Evolutionary conservation across 2,113 vertebrate species (phyloP).

Genomic region (Pelusios castaneus): DNA sequence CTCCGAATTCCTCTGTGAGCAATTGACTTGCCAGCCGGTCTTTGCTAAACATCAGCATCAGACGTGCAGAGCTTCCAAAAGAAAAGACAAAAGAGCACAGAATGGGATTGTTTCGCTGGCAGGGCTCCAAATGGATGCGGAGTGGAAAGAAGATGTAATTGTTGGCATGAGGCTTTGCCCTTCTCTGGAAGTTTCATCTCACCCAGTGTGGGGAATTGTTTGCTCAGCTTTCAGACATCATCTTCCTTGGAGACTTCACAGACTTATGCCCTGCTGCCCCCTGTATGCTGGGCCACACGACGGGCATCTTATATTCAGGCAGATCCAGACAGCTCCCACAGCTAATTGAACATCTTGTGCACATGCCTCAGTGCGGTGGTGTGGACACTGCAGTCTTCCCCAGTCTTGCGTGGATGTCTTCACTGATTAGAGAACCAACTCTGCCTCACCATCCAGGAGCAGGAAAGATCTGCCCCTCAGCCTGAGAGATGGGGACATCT

Average conservation of each 20-base stretch:
- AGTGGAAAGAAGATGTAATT: neutral
- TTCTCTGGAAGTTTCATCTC: neutral
- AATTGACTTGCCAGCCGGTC: no score
- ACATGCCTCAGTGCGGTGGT: no score
- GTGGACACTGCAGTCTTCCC: no score
- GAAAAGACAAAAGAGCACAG: neutral
- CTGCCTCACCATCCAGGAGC: no score
- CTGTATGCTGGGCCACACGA: neutral
- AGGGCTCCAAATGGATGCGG: neutral
- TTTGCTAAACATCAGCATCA: no score
- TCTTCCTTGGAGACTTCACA: neutral
- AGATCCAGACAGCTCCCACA: neutral
- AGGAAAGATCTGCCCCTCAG: neutral
- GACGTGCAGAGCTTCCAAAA: neutral
- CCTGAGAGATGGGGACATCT: neutral
- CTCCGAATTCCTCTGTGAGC: no score
- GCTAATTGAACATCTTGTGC: neutral
- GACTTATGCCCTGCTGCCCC: neutral
- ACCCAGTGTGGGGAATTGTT: neutral
- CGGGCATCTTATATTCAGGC: neutral
- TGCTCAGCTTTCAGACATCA: neutral
- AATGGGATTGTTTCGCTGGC: neutral
- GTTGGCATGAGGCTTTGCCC: neutral
- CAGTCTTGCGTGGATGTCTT: no score
- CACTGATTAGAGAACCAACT: neutral